phyloP scores from a whole-genome alignment of 2,113 vertebrate genomes.

The Chaetodon auriga region DNA sequence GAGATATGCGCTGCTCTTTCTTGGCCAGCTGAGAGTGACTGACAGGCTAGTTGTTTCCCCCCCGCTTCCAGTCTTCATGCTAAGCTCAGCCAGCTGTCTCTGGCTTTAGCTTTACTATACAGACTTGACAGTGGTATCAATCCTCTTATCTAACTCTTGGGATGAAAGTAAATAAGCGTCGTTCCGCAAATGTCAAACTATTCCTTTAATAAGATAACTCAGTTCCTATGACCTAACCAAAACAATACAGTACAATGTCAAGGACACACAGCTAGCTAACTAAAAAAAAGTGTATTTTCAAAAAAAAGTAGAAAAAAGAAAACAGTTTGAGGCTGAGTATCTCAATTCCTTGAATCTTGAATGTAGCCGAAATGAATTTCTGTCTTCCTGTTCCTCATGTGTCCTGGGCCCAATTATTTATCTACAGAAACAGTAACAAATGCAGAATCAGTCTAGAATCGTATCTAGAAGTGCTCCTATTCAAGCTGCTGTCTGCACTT shows the following conservation, averaged over 20 bases:
- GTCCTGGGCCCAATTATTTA: slow-evolving; percentile 78
- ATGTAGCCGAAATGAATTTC: slow-evolving; percentile 44
- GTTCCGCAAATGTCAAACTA: neutral
- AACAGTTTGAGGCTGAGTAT: slow-evolving; percentile 33
- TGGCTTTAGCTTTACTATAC: neutral
- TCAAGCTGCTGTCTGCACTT: slow-evolving; percentile 26
- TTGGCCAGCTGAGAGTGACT: neutral
- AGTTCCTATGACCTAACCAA: neutral
- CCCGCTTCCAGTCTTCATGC: neutral
- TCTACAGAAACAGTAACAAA: slow-evolving; percentile 82
- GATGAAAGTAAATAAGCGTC: neutral
- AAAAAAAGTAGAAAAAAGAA: neutral
- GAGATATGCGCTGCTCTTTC: neutral
- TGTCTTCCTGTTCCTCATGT: slow-evolving; percentile 68
- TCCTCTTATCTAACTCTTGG: neutral
- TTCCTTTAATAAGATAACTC: neutral
- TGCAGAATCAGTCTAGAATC: slow-evolving; percentile 51
- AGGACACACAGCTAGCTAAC: slow-evolving; percentile 49
- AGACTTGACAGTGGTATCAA: neutral
- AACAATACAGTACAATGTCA: slow-evolving; percentile 2
- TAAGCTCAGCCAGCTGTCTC: neutral
- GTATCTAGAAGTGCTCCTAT: neutral
- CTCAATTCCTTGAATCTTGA: slow-evolving; percentile 42
- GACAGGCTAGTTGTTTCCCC: neutral
- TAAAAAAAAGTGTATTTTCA: neutral